Evolutionary conservation across 2,797 vertebrate species (phyloP), one percentile per base, ranked within the genome.

Genomic region (Syndactyla subalaris): DNA sequence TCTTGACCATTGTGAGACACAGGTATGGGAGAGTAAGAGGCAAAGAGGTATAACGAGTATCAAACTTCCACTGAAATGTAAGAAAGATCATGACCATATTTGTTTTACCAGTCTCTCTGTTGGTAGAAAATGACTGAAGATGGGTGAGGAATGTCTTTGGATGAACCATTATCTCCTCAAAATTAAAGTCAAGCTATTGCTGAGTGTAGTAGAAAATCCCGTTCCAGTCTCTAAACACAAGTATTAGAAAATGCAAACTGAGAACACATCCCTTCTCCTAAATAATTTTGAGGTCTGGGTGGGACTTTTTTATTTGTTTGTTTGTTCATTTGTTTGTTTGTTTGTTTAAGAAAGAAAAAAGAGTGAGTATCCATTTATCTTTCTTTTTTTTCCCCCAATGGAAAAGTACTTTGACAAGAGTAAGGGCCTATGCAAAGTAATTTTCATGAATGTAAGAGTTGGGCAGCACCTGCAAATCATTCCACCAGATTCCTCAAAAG

Each of bases 401-500:
- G 27, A 84, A 82, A 91, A 91, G 63, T 39, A 76, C 81, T 87
- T 82, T 93, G 75, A 91, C 54, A 89, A 74, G 72, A 19, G 3
- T 36, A 93, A 89, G 68, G 9, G 51, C 65, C 90, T 68, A 57
- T 48, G 18, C 36, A 70, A 91, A 89, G 51, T 41, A n/a, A 4
- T 54, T 80, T 72, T 90, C 58, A 77, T 45, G 17, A 89, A 61
- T 54, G 23, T 51, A 36, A 83, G 32, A 87, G 41, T 38, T 43
- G 21, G 46, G 52, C 67, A 91, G 51, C 41, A 71, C n/a, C 62
- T 68, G 70, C 27, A 91, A 89, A 89, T 34, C 52, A 43, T 84
- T 92, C 82, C 26, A 79, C 14, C 22, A 58, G 62, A 81, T 72
- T 89, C 67, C 55, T 81, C 78, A 84, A 94, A 94, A 88, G 24